A percentile compares a stretch with the other conserved stretches of the same genome.
Conservation (phyloP, 2,888 invertebrate genomes). For the Saturnia pavonia region DNA sequence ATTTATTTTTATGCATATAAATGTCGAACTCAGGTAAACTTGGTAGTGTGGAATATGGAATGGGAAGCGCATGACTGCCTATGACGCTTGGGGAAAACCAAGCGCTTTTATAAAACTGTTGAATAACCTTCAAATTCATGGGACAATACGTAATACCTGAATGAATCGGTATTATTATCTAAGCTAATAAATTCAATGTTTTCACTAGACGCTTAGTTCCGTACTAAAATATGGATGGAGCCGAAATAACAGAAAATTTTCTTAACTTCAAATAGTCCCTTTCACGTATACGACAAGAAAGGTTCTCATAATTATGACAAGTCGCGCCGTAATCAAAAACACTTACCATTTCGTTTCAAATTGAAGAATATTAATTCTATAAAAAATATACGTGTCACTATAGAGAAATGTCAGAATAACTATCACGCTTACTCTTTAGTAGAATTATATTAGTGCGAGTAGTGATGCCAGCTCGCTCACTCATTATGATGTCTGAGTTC, state of each 20-base stretch:
- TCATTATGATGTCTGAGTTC: too few species aligned
- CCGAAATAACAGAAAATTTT: too few species aligned
- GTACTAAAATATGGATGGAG: too few species aligned
- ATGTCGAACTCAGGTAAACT: neutral
- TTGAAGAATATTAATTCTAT: too few species aligned
- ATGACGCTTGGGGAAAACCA: neutral
- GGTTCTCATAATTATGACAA: neutral
- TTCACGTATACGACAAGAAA: too few species aligned
- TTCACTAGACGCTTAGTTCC: too few species aligned
- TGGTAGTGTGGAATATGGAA: neutral
- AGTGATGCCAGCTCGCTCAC: too few species aligned
- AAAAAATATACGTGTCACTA: neutral
- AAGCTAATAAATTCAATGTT: too few species aligned
- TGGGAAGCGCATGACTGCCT: neutral
- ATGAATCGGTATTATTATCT: neutral
- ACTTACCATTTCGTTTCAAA: too few species aligned
- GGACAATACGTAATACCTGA: neutral
- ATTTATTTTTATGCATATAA: neutral
- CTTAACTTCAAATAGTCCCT: too few species aligned
- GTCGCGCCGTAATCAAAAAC: neutral
- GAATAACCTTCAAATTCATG: neutral
- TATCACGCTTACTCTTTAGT: neutral
- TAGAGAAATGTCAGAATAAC: neutral
- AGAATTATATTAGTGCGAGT: neutral
- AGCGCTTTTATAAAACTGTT: neutral